Evolutionary conservation across 2,113 vertebrate genomes (phyloP).

Genomic region (Typhlomys cinereus): DNA sequence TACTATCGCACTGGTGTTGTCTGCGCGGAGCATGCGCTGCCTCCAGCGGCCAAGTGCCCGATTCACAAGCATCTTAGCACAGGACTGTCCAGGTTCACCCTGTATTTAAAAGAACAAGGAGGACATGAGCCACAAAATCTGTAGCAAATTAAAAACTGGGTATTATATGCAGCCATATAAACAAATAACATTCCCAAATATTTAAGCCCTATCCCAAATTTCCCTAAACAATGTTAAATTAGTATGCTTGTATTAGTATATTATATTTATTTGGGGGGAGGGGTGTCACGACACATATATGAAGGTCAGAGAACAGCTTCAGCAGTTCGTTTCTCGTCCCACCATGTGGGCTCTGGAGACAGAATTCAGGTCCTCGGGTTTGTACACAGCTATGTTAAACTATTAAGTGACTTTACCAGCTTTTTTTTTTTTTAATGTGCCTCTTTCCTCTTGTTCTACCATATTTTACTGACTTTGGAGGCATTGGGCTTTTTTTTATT

Average conservation of each 20-base stretch:
- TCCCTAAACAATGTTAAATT: conserved; percentile 14
- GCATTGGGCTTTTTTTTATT: too few species aligned
- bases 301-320: too few species aligned
- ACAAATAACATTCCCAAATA: conserved; percentile 30
- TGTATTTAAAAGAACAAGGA: conserved; percentile 64
- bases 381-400: too few species aligned
- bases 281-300: too few species aligned
- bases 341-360: too few species aligned
- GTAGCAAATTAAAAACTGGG: conserved; percentile 19
- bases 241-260: background rate
- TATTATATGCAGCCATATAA: background rate
- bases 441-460: too few species aligned
- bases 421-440: too few species aligned
- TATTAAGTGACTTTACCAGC: too few species aligned
- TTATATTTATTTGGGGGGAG: too few species aligned
- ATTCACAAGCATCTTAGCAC: conserved; percentile 93
- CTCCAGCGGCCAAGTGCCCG: conserved; percentile 95
- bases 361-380: too few species aligned
- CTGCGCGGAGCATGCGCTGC: conserved; percentile 97
- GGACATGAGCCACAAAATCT: background rate
- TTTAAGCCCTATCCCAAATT: conserved; percentile 4
- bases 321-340: too few species aligned
- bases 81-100: conserved; percentile 93
- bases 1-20: conserved; percentile 98
- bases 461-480: too few species aligned